These are phyloP conservation scores for Pteropus alecto DNA, from an alignment of 2,113 vertebrate genomes.

Conservation along the genomic window DNA sequence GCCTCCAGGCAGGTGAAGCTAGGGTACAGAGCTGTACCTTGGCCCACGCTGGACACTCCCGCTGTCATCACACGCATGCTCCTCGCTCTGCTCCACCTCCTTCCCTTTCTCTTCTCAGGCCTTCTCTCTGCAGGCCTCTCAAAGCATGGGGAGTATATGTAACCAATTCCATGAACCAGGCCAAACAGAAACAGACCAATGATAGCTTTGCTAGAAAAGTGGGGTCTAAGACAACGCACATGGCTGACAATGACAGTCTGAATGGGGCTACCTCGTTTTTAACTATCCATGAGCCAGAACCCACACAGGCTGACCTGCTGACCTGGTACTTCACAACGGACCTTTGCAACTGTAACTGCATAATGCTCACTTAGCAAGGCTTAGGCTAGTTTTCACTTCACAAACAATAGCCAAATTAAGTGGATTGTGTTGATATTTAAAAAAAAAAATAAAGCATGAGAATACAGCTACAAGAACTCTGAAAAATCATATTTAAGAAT, in stretches of 20 bases:
- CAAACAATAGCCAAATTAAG: background rate
- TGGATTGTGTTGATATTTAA: background rate
- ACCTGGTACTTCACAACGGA: background rate
- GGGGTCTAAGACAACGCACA: background rate
- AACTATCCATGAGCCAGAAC: background rate
- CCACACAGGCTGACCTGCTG: background rate
- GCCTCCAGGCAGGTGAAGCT: background rate
- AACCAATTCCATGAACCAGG: background rate
- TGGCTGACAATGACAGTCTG: background rate
- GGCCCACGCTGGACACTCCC: rapidly evolving
- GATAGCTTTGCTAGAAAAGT: background rate
- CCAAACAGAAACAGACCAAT: background rate
- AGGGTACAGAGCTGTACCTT: rapidly evolving
- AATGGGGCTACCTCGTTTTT: background rate
- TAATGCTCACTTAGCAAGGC: background rate
- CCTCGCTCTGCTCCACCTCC: background rate
- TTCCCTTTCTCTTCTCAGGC: background rate
- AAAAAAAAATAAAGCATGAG: background rate
- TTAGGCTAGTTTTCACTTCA: background rate
- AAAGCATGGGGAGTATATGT: background rate
- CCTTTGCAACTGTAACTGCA: background rate
- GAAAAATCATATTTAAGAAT: background rate
- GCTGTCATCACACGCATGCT: rapidly evolving
- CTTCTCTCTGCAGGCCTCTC: background rate
- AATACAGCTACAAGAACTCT: background rate